Evolutionary conservation across 2,888 invertebrate genomes (phyloP), one percentile per base, ranked within the genome.

Genomic region (Pterobdella sp.): DNA sequence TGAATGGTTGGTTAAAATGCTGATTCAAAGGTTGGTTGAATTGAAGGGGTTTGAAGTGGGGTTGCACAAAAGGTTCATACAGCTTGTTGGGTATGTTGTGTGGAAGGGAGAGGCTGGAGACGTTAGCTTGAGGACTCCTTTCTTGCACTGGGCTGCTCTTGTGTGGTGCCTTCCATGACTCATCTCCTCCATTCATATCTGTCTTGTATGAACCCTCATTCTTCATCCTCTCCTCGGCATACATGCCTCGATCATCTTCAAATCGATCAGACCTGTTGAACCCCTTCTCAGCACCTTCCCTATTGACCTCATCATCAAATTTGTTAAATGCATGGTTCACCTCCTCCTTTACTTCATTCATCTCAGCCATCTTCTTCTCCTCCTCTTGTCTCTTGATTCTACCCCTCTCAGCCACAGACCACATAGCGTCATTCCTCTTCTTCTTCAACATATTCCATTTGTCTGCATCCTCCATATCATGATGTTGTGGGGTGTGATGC

Each of bases 331-430:
- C 31, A 65, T 10, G 7, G 22, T 49, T 22, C 34, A 65, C 34
- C 65, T 7, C 34, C 34, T 7, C 32, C n/a, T 29, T n/a, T 4
- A 31, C 35, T 65, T 31, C 32, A 4, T n/a, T 29, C 65, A 65
- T 34, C 65, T 31, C 35, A 31, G 31, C 14, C 32, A 65, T 29
- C 65, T 34, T 4, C 34, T 66, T 90, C 80, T 93, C 93, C 81
- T 93, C 93, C 80, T 93, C 92, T 80, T 93, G 92, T 79, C 92
- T 90, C 36, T 91, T 88, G 81, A 68, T 56, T 42, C 81, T 89
- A 0, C 92, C 93, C 36, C 92, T 87, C 78, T 91, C 92, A 26
- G 92, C 90, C 0, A 90, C 91, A 73, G 89, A 88, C 88, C 81
- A 86, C 76, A 75, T 74, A 37, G 74, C 75, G 26, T 76, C 76